Evolutionary conservation across 2,888 invertebrate genomes (phyloP).

Genomic region (Sarcophaga carnaria): DNA sequence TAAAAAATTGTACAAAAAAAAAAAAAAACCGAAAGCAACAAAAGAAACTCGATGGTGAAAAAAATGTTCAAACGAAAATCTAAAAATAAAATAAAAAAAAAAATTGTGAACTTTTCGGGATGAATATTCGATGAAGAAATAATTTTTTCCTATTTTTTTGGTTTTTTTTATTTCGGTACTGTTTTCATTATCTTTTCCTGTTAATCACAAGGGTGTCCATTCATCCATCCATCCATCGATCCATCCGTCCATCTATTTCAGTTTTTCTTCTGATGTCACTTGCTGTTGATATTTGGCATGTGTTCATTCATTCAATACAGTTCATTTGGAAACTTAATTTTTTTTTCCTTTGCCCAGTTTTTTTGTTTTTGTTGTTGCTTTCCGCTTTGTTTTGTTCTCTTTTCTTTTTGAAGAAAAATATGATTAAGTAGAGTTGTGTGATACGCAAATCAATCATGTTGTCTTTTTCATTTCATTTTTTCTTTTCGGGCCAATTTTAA

Average conservation of each 20-base stretch:
- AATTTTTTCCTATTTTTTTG: constrained; percentile 5
- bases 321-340: constrained; percentile 29
- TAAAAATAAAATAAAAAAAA: not conserved
- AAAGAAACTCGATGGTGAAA: constrained; percentile 2
- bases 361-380: not conserved
- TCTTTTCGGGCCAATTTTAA: constrained; percentile 6
- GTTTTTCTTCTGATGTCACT: constrained; percentile 5
- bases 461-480: not conserved
- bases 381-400: not conserved
- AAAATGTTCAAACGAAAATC: constrained; percentile 19
- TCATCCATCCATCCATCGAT: not conserved
- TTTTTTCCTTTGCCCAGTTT: not conserved
- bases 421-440: constrained; percentile 44
- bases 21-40: not conserved
- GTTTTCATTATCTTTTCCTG: constrained; percentile 45
- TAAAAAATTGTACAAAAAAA: too few relatives aligned
- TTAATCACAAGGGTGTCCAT: constrained; percentile 59
- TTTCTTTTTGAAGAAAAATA: not conserved
- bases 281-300: constrained; percentile 47
- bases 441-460: constrained; percentile 61
- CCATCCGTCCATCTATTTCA: not conserved
- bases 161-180: constrained; percentile 12
- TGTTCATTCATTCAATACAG: constrained; percentile 29
- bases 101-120: constrained; percentile 17
- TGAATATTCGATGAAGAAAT: constrained; percentile 38